Evolutionary conservation across 2,888 invertebrate genomes (phyloP).

Genomic region (Pristionchus mayeri): DNA sequence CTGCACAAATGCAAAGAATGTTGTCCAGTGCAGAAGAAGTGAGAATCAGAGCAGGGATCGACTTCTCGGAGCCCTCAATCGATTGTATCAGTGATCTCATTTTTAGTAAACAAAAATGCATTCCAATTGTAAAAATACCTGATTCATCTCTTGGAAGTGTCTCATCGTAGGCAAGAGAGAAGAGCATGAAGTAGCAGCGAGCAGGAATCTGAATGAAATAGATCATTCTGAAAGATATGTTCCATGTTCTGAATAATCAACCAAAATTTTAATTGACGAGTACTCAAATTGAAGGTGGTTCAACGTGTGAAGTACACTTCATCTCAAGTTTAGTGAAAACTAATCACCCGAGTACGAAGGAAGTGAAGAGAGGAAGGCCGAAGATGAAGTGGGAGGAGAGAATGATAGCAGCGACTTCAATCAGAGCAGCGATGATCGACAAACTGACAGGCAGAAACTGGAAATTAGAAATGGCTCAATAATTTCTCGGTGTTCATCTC

Average conservation of each 20-base stretch:
- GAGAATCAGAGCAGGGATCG: slow-evolving; percentile 46
- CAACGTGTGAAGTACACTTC: too few relatives aligned
- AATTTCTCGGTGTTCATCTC: neutral
- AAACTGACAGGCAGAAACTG: slow-evolving; percentile 42
- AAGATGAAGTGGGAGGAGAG: slow-evolving; percentile 47
- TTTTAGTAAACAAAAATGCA: neutral
- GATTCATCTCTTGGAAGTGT: slow-evolving; percentile 46
- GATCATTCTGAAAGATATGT: too few relatives aligned
- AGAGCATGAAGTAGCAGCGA: slow-evolving; percentile 47
- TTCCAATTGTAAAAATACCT: neutral
- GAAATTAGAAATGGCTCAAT: neutral
- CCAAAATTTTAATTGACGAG: too few relatives aligned
- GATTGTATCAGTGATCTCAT: too few relatives aligned
- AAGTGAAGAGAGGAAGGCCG: slow-evolving; percentile 23
- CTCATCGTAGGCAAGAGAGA: slow-evolving; percentile 39
- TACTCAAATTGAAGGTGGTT: too few relatives aligned
- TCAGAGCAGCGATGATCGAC: slow-evolving; percentile 31
- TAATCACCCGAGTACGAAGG: slow-evolving; percentile 34
- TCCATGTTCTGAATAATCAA: too few relatives aligned
- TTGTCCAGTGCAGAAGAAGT: slow-evolving; percentile 48
- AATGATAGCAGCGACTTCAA: slow-evolving; percentile 43
- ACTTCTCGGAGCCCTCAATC: slow-evolving; percentile 48
- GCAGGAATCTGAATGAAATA: slow-evolving; percentile 18
- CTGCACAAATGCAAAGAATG: slow-evolving; percentile 5
- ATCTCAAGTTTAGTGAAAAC: too few relatives aligned